Evolutionary conservation across 2,113 vertebrate genomes (phyloP).

Genomic region (Asarcornis scutulata): DNA sequence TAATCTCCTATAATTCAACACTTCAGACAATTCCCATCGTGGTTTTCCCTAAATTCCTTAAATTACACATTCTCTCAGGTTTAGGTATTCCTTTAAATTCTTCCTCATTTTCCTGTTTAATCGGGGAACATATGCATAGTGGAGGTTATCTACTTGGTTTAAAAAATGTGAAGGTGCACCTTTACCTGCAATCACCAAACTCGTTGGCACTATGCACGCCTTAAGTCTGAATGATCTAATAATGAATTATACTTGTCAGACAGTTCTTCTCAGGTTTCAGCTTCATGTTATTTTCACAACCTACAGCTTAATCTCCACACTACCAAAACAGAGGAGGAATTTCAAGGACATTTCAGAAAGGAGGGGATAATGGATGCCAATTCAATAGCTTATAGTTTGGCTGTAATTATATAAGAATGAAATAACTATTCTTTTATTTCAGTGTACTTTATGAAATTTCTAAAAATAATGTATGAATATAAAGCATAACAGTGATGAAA

Average conservation of each 20-base stretch:
- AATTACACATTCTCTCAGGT: background rate
- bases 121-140: background rate
- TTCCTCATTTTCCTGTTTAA: background rate
- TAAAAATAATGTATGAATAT: background rate
- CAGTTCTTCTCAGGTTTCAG: background rate
- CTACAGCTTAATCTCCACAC: background rate
- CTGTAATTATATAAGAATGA: background rate
- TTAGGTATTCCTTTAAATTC: background rate
- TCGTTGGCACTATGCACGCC: background rate
- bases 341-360: background rate
- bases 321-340: background rate
- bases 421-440: background rate
- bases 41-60: background rate
- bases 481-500: background rate
- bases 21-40: background rate
- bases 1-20: background rate
- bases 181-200: background rate
- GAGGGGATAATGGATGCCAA: background rate
- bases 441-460: background rate
- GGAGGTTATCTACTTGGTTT: background rate
- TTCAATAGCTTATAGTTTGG: background rate
- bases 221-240: background rate
- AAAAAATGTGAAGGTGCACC: background rate
- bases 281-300: background rate
- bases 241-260: background rate